Conservation (phyloP, 1,140 invertebrate genomes). For the Brachionus rotundiformis region DNA sequence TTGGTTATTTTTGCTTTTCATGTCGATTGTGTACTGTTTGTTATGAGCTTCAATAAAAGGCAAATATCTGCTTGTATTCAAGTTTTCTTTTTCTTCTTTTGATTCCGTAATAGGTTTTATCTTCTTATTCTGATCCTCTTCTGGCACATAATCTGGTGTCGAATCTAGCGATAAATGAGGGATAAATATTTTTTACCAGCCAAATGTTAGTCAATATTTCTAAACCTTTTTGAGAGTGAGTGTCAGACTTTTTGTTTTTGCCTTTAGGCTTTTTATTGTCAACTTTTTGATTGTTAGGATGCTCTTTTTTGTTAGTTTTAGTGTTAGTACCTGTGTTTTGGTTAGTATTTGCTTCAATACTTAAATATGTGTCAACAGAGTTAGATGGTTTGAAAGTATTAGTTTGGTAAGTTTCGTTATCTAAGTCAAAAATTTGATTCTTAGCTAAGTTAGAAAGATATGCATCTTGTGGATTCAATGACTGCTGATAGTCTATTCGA, state of each 20-base stretch:
- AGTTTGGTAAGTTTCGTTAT: conserved; percentile 3
- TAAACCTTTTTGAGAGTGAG: neutral
- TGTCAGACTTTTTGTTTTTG: neutral
- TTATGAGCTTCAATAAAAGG: conserved; percentile 8
- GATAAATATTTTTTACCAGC: neutral
- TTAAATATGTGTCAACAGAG: conserved; percentile 14
- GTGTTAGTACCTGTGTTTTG: neutral
- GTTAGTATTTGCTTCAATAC: neutral
- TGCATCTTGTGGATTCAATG: neutral
- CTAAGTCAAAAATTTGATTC: neutral
- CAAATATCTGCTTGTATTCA: neutral
- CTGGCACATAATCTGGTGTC: conserved; percentile 10
- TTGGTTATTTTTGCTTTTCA: conserved; percentile 49
- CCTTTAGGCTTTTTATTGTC: neutral
- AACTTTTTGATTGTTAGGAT: neutral
- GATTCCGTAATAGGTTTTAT: neutral
- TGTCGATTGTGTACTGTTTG: conserved; percentile 23
- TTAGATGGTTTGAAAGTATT: neutral
- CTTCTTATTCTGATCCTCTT: neutral
- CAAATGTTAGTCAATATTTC: neutral
- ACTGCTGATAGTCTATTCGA: neutral
- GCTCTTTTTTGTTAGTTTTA: neutral
- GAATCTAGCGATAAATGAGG: neutral
- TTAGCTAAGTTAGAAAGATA: neutral
- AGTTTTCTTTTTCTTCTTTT: neutral